A percentile compares a stretch with the other conserved stretches of the same genome.
These are phyloP conservation scores for Notarius quadriscutis DNA, from an alignment of 2,113 vertebrate genomes.

Conservation along the genomic window DNA sequence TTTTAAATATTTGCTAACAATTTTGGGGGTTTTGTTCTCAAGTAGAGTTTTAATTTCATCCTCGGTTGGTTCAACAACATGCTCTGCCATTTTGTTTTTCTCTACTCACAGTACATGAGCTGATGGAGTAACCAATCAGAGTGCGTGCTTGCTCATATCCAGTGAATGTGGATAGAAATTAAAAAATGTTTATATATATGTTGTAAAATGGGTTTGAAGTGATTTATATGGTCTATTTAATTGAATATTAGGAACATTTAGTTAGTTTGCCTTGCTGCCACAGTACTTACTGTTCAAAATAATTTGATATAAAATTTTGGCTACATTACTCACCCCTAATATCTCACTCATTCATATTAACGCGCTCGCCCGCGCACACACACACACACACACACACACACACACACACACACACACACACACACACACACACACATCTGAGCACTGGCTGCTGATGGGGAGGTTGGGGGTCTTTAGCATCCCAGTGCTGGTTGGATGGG, in stretches of 20 bases:
- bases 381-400: slow-evolving; percentile 17
- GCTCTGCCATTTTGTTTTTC: too few species aligned
- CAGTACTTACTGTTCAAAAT: neutral
- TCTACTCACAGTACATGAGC: too few species aligned
- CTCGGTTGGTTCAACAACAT: too few species aligned
- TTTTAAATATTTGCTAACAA: too few species aligned
- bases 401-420: neutral
- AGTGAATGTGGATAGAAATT: too few species aligned
- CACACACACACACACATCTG: slow-evolving; percentile 16
- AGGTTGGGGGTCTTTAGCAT: slow-evolving; percentile 35
- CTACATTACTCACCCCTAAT: too few species aligned
- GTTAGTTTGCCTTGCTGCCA: neutral
- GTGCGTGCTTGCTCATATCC: too few species aligned
- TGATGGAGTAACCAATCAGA: too few species aligned
- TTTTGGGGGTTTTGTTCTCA: too few species aligned
- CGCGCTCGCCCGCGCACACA: neutral
- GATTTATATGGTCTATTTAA: neutral
- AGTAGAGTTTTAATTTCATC: too few species aligned
- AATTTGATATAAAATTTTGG: neutral
- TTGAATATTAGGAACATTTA: neutral
- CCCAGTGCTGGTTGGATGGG: slow-evolving; percentile 29
- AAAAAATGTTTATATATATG: neutral
- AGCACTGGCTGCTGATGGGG: neutral
- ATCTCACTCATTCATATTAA: neutral
- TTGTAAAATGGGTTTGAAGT: neutral